Percentiles rank a stretch among this genome's conserved stretches.
Evolutionary conservation across 2,888 invertebrate species (phyloP).

Genomic region (Cerceris ruficornis): DNA sequence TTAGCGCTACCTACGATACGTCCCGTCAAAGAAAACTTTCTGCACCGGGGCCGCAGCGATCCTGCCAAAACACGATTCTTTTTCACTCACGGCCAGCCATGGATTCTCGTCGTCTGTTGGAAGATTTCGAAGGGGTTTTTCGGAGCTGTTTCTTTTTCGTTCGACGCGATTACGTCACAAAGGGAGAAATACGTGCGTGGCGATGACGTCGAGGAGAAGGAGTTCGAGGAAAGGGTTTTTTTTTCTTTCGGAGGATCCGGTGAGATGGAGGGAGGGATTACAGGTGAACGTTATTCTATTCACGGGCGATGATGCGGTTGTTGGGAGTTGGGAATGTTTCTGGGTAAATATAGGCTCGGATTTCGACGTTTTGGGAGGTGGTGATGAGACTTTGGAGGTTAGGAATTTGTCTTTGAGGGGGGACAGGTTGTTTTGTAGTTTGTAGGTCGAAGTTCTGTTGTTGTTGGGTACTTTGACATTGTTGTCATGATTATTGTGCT

Average conservation of each 20-base stretch:
- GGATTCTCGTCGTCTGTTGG: conserved; percentile 12
- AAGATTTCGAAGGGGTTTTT: conserved; percentile 61
- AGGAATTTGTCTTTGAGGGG: no score
- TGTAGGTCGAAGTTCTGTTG: no score
- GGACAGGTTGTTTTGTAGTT: no score
- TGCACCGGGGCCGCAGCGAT: conserved; percentile 42
- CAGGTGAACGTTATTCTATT: conserved; percentile 32
- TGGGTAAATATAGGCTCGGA: conserved; percentile 41
- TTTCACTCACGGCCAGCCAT: conserved; percentile 26
- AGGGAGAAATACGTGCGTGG: conserved; percentile 37
- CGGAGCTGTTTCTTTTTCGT: conserved; percentile 32
- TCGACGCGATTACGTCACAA: conserved; percentile 69
- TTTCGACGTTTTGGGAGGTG: background rate
- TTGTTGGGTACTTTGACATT: no score
- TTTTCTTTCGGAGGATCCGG: conserved; percentile 33
- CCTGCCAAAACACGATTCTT: conserved; percentile 57
- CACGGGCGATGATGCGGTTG: conserved; percentile 15
- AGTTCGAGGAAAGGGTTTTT: background rate
- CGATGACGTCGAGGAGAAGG: conserved; percentile 23
- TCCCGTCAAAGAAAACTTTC: conserved; percentile 74
- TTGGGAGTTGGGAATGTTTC: conserved; percentile 7
- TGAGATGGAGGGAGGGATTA: conserved; percentile 40
- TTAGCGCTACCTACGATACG: conserved; percentile 72
- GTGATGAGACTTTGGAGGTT: background rate
- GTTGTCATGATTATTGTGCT: no score